Base-by-base conservation (phyloP, 2,113 vertebrate species). In the Tapirus terrestris region DNA sequence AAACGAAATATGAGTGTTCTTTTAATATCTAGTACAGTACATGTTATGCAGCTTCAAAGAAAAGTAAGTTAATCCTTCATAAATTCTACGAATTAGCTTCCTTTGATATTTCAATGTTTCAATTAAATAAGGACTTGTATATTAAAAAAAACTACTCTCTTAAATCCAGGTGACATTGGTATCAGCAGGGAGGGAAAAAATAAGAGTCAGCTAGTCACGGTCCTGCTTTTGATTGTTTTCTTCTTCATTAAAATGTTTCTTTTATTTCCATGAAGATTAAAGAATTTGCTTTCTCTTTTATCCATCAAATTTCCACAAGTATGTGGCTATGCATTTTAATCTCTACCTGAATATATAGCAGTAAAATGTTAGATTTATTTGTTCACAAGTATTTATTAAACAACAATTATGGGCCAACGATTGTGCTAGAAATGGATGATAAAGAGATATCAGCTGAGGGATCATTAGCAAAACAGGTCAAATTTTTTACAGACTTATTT, bases 201-300 rank as follows among this genome's bases (percentile, higher is more conserved):
- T 86, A 95, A 86, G 53, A 96, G 76, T 73, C 90, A 63, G 13
- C n/a, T 89, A 97, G 91, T 60, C 61, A 79, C 73, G 60, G n/a
- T 23, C 20, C 56, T 85, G 95, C 31, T 51, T 97, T 97, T 67
- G 33, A 95, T 93, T 83, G 29, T 83, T 90, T 92, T 95, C 90
- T 93, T 97, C 89, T 94, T 89, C 88, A 72, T 76, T 10, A 92
- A 95, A 81, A 75, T 58, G 12, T 82, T 95, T 96, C 95, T 92
- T 97, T 96, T 91, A 94, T 97, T 95, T 97, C 91, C 83, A 89
- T 39, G 82, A 84, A 97, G 72, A 97, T 92, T 82, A 82, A 86
- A 89, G 92, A 96, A 96, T 73, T 89, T 48, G 4, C 29, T 96
- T 91, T 91, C 51, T 91, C 39, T 89, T 97, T 89, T 43, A 68